A percentile compares a stretch with the other conserved stretches of the same genome.
Conservation (phyloP, 2,888 invertebrate genomes). For the Pinctada fucata region DNA sequence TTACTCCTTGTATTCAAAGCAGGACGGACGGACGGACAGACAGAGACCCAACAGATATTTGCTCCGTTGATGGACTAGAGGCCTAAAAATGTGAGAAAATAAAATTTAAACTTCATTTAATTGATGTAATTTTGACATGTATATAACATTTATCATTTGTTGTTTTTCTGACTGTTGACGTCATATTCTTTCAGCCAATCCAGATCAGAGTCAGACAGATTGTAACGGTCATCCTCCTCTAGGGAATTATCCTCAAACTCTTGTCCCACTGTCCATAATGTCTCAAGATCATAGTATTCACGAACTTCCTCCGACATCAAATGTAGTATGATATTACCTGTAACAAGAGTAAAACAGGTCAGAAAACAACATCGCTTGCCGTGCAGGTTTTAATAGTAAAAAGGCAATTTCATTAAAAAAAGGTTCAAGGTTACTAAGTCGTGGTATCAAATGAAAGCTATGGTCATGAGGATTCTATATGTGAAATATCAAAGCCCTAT, state of each 20-base stretch:
- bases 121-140: too few relatives aligned
- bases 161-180: neutral
- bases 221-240: slow-evolving; percentile 30
- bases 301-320: slow-evolving; percentile 87
- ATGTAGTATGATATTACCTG: slow-evolving; percentile 94
- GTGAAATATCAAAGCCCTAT: neutral
- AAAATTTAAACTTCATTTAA: too few relatives aligned
- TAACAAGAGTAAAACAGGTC: slow-evolving; percentile 68
- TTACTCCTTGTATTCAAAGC: too few relatives aligned
- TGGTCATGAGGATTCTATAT: too few relatives aligned
- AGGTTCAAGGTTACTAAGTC: neutral
- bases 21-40: neutral
- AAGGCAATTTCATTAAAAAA: too few relatives aligned
- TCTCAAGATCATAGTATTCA: slow-evolving; percentile 89
- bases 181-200: slow-evolving; percentile 51
- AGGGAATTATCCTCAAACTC: slow-evolving; percentile 75
- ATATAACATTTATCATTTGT: neutral
- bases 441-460: neutral
- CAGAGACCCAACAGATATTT: neutral
- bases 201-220: slow-evolving; percentile 42
- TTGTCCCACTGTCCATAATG: slow-evolving; percentile 91
- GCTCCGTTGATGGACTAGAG: neutral
- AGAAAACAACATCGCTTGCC: neutral
- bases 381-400: neutral
- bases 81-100: neutral